These are phyloP conservation scores for Anguilla marmorata DNA, from an alignment of 2,797 vertebrate genomes.

Conservation along the genomic window DNA sequence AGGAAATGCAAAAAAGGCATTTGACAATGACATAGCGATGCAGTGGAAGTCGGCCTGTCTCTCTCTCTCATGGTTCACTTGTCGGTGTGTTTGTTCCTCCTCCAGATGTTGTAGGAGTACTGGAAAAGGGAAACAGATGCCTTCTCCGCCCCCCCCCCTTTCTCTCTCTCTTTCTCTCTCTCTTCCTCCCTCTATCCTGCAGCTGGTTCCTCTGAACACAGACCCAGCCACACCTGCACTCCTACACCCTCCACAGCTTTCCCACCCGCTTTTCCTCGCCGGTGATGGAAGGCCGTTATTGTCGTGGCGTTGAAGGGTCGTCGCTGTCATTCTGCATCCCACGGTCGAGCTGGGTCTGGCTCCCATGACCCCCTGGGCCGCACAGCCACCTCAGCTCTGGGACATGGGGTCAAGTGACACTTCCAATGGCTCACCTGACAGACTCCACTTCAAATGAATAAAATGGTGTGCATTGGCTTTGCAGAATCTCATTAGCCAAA, in stretches of 20 bases:
- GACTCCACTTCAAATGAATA: not conserved
- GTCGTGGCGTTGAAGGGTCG: not conserved
- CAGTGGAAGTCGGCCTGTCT: conserved; percentile 14
- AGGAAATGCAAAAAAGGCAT: not conserved
- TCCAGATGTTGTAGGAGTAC: conserved; percentile 64
- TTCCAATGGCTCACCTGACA: not conserved
- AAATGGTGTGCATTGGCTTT: not conserved
- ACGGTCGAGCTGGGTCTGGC: not conserved
- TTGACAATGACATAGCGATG: not conserved
- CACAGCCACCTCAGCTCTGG: not conserved
- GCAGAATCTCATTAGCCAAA: not conserved
- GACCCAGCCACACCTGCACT: conserved; percentile 21
- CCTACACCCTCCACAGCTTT: not conserved
- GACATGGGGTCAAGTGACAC: not conserved
- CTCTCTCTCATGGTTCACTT: conserved; percentile 36
- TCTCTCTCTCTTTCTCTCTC: not conserved
- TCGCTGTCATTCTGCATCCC: not conserved
- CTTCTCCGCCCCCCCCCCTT: conserved; percentile 36
- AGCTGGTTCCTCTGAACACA: conserved; percentile 27
- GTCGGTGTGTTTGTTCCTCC: conserved; percentile 64
- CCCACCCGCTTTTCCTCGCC: conserved; percentile 1
- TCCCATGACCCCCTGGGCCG: not conserved
- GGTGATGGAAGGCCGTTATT: conserved; percentile 34
- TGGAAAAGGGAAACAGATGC: conserved; percentile 91
- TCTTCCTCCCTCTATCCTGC: not conserved